Percentiles rank a stretch among this genome's conserved stretches.
Evolutionary conservation across 2,797 vertebrate genomes (phyloP).

Genomic region (Molossus molossus): DNA sequence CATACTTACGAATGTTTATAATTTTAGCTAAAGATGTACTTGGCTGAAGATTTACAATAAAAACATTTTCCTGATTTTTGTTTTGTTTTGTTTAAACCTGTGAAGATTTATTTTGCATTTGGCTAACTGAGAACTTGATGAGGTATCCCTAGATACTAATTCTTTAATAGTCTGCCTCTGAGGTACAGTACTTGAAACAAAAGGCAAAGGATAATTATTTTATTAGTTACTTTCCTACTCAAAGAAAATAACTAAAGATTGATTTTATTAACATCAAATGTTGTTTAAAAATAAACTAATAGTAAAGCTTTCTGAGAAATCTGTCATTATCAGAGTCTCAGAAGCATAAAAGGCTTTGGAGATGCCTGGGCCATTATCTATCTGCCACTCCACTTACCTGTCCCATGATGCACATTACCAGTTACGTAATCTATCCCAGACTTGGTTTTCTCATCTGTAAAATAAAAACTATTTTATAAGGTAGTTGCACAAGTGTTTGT

Average conservation of each 20-base stretch:
- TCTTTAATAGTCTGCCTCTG: background rate
- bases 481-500: background rate
- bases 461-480: background rate
- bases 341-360: background rate
- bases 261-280: background rate
- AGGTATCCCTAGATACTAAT: background rate
- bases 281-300: background rate
- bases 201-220: background rate
- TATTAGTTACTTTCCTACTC: background rate
- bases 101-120: background rate
- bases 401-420: fast-evolving
- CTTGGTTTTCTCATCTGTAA: background rate
- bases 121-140: background rate
- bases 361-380: background rate
- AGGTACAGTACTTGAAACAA: background rate
- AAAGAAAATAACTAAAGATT: background rate
- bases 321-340: background rate
- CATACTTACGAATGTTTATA: background rate
- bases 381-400: background rate
- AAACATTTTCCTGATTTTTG: background rate
- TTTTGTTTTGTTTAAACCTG: background rate
- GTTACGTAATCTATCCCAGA: background rate
- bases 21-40: background rate
- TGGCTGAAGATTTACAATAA: background rate
- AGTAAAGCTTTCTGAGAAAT: background rate